Evolutionary conservation across 2,888 invertebrate species (phyloP).

Genomic region (Tetragonisca angustula): DNA sequence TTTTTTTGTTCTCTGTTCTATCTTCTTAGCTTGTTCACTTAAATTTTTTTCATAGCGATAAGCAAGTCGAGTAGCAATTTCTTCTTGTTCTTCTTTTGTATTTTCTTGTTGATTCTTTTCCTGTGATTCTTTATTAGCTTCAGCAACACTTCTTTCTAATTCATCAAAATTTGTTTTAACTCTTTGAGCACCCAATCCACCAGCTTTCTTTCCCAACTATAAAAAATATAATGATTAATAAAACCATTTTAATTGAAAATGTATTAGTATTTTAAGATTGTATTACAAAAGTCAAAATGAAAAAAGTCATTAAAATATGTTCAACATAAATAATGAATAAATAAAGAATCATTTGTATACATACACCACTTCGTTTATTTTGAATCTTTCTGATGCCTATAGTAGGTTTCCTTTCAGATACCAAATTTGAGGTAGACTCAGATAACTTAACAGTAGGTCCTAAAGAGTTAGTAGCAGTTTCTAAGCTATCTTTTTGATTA

Average conservation of each 20-base stretch:
- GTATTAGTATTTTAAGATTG: slow-evolving; percentile 9
- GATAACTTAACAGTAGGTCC: slow-evolving; percentile 79
- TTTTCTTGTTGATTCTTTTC: slow-evolving; percentile 83
- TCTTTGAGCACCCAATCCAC: slow-evolving; percentile 96
- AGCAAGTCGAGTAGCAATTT: slow-evolving; percentile 88
- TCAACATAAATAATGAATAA: slow-evolving; percentile 9
- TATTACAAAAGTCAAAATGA: not conserved
- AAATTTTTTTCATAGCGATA: slow-evolving; percentile 89
- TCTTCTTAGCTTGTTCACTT: slow-evolving; percentile 88
- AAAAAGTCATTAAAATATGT: not conserved
- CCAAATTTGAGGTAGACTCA: slow-evolving; percentile 66
- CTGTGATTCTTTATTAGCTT: slow-evolving; percentile 85
- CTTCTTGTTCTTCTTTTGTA: slow-evolving; percentile 89
- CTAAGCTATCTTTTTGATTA: slow-evolving; percentile 46
- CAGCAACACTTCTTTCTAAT: slow-evolving; percentile 94
- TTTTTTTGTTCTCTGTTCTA: slow-evolving; percentile 89
- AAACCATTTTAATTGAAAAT: not conserved
- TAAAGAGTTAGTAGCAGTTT: slow-evolving; percentile 58
- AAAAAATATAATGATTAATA: slow-evolving; percentile 9
- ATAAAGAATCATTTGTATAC: slow-evolving; percentile 69
- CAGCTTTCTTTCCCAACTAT: slow-evolving; percentile 92
- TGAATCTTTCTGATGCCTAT: slow-evolving; percentile 90
- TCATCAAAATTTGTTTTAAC: slow-evolving; percentile 98
- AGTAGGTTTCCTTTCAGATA: slow-evolving; percentile 87
- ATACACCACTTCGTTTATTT: slow-evolving; percentile 89